Conservation (phyloP, 2,113 vertebrate genomes). For the Mionectes macconnelli region DNA sequence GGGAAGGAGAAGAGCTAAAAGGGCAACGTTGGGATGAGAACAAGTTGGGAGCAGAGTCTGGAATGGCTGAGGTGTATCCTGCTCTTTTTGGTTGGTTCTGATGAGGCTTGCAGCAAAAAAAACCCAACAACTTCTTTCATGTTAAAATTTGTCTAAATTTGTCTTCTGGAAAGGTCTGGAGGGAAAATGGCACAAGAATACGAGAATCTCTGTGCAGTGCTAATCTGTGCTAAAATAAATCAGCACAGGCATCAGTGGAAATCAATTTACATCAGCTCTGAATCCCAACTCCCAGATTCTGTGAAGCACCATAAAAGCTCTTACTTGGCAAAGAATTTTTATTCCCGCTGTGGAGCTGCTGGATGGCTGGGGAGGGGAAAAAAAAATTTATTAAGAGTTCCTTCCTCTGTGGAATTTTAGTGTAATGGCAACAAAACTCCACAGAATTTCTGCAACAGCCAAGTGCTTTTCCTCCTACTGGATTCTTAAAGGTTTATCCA, state of each 20-base stretch:
- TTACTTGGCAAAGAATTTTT: background rate
- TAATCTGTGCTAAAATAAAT: conserved; percentile 13
- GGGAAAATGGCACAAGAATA: background rate
- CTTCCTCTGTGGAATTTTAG: background rate
- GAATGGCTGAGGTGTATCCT: background rate
- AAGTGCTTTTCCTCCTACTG: background rate
- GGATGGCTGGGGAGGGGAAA: background rate
- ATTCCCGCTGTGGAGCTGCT: background rate
- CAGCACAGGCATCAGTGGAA: background rate
- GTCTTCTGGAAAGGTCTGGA: background rate
- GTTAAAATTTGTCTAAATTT: background rate
- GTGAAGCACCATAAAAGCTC: background rate
- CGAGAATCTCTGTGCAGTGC: background rate
- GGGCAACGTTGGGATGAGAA: background rate
- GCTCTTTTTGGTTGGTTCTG: background rate
- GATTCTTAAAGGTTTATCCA: background rate
- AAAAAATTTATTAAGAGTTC: background rate
- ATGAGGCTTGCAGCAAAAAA: background rate
- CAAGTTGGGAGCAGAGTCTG: background rate
- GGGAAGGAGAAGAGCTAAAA: background rate
- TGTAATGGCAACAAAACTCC: background rate
- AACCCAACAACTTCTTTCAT: background rate
- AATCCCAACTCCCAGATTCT: background rate
- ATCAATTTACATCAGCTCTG: background rate
- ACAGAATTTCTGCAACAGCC: background rate